These are phyloP conservation scores for Grammomys dolichurus DNA, from an alignment of 2,113 vertebrate species.

Conservation along the genomic window DNA sequence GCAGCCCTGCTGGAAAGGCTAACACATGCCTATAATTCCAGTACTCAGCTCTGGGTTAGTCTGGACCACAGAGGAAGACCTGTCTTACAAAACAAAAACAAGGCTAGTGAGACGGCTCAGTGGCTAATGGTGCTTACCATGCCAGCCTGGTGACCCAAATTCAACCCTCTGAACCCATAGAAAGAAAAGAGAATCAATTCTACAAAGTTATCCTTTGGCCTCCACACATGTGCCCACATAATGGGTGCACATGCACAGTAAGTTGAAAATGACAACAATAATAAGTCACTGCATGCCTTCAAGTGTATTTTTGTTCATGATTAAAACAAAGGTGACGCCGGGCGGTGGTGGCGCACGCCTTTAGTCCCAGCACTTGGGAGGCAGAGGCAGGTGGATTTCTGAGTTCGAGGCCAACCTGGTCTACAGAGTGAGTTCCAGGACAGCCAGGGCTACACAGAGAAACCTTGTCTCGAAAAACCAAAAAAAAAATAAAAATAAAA, in stretches of 20 bases:
- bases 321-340: slow-evolving; percentile 42
- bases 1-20: not conserved
- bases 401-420: too few relatives aligned
- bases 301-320: slow-evolving; percentile 25
- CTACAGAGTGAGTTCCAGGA: too few relatives aligned
- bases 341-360: too few relatives aligned
- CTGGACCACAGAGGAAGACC: not conserved
- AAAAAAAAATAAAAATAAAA: too few relatives aligned
- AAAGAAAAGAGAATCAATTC: not conserved
- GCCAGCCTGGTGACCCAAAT: not conserved
- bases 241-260: not conserved
- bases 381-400: too few relatives aligned
- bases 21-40: not conserved
- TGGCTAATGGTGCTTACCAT: not conserved
- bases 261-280: not conserved
- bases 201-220: not conserved
- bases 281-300: not conserved
- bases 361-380: too few relatives aligned
- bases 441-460: too few relatives aligned
- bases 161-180: not conserved
- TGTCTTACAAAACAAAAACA: not conserved
- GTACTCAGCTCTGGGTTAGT: not conserved
- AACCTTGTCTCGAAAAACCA: too few relatives aligned
- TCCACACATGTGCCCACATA: not conserved
- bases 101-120: not conserved